Evolutionary conservation across 1,140 invertebrate species (phyloP), one percentile per base, ranked within the genome.

Genomic region (Aethina tumida): DNA sequence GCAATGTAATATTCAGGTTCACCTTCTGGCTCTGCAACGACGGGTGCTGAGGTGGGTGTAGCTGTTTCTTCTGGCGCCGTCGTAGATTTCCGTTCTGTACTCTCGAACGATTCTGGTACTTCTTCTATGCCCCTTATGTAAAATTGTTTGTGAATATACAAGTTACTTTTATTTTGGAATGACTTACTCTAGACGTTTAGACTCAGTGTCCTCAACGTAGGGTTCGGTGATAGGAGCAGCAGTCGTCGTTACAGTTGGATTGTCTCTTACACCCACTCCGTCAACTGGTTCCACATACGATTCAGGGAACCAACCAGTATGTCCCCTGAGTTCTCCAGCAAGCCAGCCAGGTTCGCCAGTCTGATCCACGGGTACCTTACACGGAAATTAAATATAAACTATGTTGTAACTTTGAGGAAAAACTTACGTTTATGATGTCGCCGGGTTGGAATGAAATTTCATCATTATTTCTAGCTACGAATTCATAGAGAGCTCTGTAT

Each of bases 231-330:
- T n/a, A n/a, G n/a, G n/a, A 17, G 21, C 13, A 25, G 22, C 5
- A 16, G 39, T 36, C 34, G 36, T 6, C 13, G 37, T 35, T 19
- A 30, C 37, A 17, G 44, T 13, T 33, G 37, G 18, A 49, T 24
- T 42, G 4, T 37, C 36, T 24, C 39, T 56, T 26, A 57, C 58
- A 22, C 43, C 52, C 4, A 44, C 47, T 29, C 46, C 60, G 44
- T 77, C 77, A n/a, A 91, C 61, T 17, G 77, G 75, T 57, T 96
- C 88, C 8, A 93, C 92, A 63, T 97, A 98, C 4, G 89, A 88
- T 64, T 96, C 89, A 3, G 96, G 95, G 67, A 98, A 98, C 90
- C 93, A 97, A n/a, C 95, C 94, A 4, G 79, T 82, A 43, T 84
- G 76, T 13, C 85, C 87, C 54, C 84, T 71, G 17, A 91, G 75